A percentile compares a stretch with the other conserved stretches of the same genome.
Conservation (phyloP, 2,113 vertebrate species). For the Pterophyllum scalare region DNA sequence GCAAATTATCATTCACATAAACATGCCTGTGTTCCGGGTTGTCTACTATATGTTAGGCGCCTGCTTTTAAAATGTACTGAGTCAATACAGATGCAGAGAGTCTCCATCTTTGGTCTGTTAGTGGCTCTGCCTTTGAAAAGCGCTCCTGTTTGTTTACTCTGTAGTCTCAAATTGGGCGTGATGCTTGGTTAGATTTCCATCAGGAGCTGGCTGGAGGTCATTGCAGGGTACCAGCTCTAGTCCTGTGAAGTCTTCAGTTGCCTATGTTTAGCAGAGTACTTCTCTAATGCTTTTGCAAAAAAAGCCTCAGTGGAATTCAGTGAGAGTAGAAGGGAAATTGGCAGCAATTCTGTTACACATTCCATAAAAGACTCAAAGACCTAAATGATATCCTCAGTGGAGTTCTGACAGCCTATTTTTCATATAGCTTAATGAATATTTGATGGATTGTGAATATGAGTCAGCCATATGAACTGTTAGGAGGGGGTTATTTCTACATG, state of each 20-base stretch:
- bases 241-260: conserved; percentile 63
- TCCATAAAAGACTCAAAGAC: conserved; percentile 58
- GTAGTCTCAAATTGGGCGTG: conserved; percentile 63
- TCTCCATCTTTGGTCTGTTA: conserved; percentile 20
- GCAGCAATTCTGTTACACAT: conserved; percentile 41
- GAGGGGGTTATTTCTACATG: conserved; percentile 37
- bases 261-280: conserved; percentile 45
- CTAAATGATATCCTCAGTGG: conserved; percentile 57
- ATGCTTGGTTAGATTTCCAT: conserved; percentile 78
- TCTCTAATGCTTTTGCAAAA: conserved; percentile 32
- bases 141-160: conserved; percentile 73
- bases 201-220: conserved; percentile 73
- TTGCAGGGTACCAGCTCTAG: conserved; percentile 35
- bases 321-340: conserved; percentile 17
- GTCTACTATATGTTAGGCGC: background rate
- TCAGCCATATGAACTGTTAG: conserved; percentile 41
- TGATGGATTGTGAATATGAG: conserved; percentile 60
- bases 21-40: background rate
- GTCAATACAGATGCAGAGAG: conserved; percentile 1
- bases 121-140: conserved; percentile 57
- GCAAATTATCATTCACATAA: background rate
- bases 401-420: conserved; percentile 63
- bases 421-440: conserved; percentile 66
- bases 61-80: background rate
- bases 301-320: conserved; percentile 35